phyloP scores from a whole-genome alignment of 1,140 invertebrate species.

The Hylaeus volcanicus region DNA sequence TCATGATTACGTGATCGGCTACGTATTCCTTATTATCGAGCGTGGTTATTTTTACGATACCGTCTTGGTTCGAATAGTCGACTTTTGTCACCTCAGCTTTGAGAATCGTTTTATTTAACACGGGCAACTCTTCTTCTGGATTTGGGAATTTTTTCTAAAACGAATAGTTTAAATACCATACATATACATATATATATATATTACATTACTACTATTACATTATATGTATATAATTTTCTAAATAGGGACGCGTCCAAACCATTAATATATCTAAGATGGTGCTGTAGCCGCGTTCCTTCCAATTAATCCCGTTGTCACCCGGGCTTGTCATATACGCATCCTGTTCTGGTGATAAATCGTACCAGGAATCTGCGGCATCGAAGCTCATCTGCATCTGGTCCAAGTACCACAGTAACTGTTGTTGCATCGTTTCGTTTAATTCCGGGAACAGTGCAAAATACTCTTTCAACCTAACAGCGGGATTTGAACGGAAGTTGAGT shows the following conservation, averaged over 20 bases:
- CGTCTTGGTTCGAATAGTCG: constrained; percentile 63
- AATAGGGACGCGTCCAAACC: constrained; percentile 69
- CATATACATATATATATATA: too few species aligned
- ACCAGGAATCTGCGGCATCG: constrained; percentile 82
- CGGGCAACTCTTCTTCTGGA: constrained; percentile 62
- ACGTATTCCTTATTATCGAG: constrained; percentile 67
- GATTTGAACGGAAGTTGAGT: background rate
- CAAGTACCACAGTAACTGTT: constrained; percentile 77
- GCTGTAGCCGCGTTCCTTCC: constrained; percentile 83
- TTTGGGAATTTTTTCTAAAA: constrained; percentile 72
- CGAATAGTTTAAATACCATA: background rate
- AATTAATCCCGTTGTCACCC: constrained; percentile 82
- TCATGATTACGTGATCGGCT: constrained; percentile 77
- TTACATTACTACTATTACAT: background rate
- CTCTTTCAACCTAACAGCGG: constrained; percentile 45
- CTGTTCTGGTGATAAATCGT: constrained; percentile 80
- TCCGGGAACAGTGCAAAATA: constrained; percentile 47
- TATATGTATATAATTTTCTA: background rate
- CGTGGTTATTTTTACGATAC: constrained; percentile 66
- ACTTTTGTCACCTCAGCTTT: constrained; percentile 71
- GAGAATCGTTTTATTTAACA: constrained; percentile 69
- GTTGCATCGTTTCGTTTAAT: constrained; percentile 63
- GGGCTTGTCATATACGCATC: constrained; percentile 80
- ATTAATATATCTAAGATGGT: constrained; percentile 82
- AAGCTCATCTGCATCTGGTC: constrained; percentile 78